Percentiles rank a stretch among this genome's conserved stretches.
Conservation (phyloP, 1,140 invertebrate genomes). For the Sarcophaga bullata region DNA sequence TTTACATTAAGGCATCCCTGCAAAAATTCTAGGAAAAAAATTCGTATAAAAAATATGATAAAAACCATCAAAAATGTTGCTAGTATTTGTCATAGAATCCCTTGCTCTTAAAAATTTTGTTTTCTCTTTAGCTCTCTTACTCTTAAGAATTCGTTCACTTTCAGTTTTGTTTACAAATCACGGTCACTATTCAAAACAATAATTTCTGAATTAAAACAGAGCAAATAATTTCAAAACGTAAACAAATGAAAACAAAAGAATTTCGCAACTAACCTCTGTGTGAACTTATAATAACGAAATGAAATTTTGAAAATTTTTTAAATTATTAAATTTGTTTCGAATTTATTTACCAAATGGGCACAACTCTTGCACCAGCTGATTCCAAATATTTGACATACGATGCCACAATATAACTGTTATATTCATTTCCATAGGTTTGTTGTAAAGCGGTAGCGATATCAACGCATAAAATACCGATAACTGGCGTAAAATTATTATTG, state of each 20-base stretch:
- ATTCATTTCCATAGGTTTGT: constrained; percentile 66
- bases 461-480: constrained; percentile 72
- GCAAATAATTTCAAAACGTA: background rate
- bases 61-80: too few species aligned
- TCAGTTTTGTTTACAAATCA: background rate
- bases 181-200: background rate
- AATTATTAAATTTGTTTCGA: background rate
- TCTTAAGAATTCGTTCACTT: background rate
- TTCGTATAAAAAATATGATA: too few species aligned
- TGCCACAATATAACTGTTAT: constrained; percentile 80
- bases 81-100: too few species aligned
- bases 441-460: constrained; percentile 70
- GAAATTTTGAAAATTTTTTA: background rate
- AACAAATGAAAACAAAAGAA: background rate
- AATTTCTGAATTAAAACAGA: background rate
- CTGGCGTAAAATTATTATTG: constrained; percentile 8
- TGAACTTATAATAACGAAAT: too few species aligned
- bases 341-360: constrained; percentile 79
- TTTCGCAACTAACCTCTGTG: too few species aligned
- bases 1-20: too few species aligned
- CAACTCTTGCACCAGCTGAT: constrained; percentile 80
- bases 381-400: constrained; percentile 90
- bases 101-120: too few species aligned
- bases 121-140: too few species aligned
- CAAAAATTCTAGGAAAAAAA: too few species aligned